phyloP scores from a whole-genome alignment of 2,113 vertebrate species.

The Cervus canadensis region DNA sequence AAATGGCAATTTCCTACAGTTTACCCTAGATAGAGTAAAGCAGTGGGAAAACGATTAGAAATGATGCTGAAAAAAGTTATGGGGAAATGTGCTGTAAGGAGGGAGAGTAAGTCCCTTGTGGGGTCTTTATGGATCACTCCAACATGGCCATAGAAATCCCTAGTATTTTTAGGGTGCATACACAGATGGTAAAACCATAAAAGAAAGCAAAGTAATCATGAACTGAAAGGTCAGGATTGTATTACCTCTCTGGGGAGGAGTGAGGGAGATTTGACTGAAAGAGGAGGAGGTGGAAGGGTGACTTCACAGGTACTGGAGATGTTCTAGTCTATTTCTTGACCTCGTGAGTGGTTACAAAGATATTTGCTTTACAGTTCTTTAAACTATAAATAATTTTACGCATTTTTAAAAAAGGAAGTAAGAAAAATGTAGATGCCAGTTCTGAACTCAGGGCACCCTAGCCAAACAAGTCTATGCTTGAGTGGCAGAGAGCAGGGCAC shows the following conservation, averaged over 20 bases:
- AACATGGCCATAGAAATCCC: neutral
- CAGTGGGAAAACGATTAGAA: neutral
- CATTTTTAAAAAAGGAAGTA: neutral
- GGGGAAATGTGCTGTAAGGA: neutral
- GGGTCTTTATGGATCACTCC: neutral
- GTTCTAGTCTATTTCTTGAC: neutral
- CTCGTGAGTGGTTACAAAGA: neutral
- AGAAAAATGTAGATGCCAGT: neutral
- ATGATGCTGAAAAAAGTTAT: neutral
- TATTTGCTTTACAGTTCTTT: neutral
- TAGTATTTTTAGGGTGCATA: neutral
- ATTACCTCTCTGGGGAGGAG: neutral
- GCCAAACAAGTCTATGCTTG: neutral
- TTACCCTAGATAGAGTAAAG: neutral
- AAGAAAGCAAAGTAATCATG: neutral
- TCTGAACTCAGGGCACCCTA: neutral
- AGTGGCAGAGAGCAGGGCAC: neutral
- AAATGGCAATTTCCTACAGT: neutral
- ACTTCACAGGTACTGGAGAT: neutral
- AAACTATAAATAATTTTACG: neutral
- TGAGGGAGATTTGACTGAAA: neutral
- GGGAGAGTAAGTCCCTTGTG: neutral
- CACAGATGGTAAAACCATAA: neutral
- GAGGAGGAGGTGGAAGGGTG: too few species aligned
- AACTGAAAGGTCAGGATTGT: neutral